phyloP scores from a whole-genome alignment of 2,888 invertebrate species.

The Drosophila lacicola region DNA sequence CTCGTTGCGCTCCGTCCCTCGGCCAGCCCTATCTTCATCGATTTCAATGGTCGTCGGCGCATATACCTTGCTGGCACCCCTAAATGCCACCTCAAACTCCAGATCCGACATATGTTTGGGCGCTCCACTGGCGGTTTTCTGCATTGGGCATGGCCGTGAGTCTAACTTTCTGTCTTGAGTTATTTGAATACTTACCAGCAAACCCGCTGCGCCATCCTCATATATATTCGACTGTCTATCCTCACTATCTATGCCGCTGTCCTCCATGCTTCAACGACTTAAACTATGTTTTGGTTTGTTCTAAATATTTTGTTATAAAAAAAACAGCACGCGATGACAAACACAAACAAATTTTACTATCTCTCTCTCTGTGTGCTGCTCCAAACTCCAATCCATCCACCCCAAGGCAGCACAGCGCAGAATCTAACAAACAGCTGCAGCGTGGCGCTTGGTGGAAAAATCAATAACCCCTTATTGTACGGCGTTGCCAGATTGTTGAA shows the following conservation, averaged over 20 bases:
- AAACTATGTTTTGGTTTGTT: constrained; percentile 9
- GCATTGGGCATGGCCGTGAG: constrained; percentile 45
- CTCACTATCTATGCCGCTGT: constrained; percentile 84
- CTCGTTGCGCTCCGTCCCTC: constrained; percentile 58
- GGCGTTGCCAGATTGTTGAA: constrained; percentile 59
- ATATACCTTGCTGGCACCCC: constrained; percentile 71
- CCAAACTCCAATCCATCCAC: constrained; percentile 70
- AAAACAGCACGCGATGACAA: constrained; percentile 55
- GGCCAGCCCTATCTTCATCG: constrained; percentile 64
- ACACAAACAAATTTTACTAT: constrained; percentile 66
- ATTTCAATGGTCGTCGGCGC: constrained; percentile 68
- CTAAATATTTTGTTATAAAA: constrained; percentile 16
- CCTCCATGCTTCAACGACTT: constrained; percentile 74
- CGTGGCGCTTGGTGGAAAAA: constrained; percentile 55
- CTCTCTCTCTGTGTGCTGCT: constrained; percentile 44
- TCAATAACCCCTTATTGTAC: constrained; percentile 64
- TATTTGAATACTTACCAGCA: constrained; percentile 61
- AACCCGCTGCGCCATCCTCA: constrained; percentile 71
- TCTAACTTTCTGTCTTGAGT: constrained; percentile 25
- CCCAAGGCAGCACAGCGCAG: constrained; percentile 61
- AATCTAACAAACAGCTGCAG: constrained; percentile 65
- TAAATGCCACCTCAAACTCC: constrained; percentile 83
- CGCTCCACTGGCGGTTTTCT: constrained; percentile 71
- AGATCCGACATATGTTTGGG: constrained; percentile 78
- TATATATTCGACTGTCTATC: constrained; percentile 79